A percentile compares a stretch with the other conserved stretches of the same genome.
phyloP scores from a whole-genome alignment of 2,113 vertebrate species.

The Atlantisia rogersi region DNA sequence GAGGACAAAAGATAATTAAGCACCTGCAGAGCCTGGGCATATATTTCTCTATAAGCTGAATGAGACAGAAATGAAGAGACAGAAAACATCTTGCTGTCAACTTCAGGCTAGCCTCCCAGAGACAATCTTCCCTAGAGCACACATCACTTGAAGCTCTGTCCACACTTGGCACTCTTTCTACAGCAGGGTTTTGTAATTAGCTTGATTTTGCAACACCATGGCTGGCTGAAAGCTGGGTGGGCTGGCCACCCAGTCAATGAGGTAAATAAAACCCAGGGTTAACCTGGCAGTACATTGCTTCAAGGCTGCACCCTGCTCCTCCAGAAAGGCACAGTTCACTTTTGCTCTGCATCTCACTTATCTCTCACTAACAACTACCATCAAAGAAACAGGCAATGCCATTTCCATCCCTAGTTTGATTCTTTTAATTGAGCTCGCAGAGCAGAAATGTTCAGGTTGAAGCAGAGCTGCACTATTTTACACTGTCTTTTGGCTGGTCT shows the following conservation, averaged over 20 bases:
- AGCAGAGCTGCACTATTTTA: not conserved
- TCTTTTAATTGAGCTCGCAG: not conserved
- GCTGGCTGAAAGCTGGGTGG: not conserved
- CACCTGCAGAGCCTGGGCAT: not conserved
- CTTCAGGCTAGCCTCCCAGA: not conserved
- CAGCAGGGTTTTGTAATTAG: not conserved
- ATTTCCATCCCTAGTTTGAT: not conserved
- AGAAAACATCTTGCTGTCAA: not conserved
- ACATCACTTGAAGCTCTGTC: not conserved
- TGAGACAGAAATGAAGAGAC: not conserved
- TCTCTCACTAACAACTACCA: not conserved
- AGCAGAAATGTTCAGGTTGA: not conserved
- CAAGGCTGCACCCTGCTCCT: not conserved
- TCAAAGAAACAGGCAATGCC: not conserved
- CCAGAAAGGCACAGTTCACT: not conserved
- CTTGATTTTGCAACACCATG: not conserved
- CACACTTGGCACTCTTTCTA: not conserved
- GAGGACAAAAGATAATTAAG: not conserved
- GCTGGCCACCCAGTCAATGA: not conserved
- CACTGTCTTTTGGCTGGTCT: not conserved
- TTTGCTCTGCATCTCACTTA: not conserved
- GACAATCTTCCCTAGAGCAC: not conserved
- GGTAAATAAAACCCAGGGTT: not conserved
- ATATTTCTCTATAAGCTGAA: not conserved
- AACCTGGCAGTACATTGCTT: not conserved